Conservation (phyloP, 2,888 invertebrate genomes). For the Apeira syringaria region DNA sequence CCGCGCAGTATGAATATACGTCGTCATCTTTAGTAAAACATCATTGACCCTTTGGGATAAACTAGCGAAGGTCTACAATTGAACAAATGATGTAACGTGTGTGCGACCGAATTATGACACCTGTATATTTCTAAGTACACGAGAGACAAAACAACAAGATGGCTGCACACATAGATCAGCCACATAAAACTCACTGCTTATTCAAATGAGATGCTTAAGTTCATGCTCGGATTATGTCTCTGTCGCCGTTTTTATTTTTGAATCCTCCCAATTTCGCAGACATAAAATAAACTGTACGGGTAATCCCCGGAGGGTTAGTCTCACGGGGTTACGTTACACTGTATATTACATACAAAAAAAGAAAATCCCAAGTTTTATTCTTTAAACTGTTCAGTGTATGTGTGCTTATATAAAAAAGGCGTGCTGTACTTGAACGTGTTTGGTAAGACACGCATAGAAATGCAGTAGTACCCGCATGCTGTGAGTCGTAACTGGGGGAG, state of each 20-base stretch:
- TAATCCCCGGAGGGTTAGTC: slow-evolving; percentile 52
- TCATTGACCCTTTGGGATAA: too few relatives aligned
- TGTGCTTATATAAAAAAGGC: slow-evolving; percentile 37
- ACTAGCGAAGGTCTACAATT: too few relatives aligned
- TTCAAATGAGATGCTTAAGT: slow-evolving; percentile 36
- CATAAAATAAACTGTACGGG: slow-evolving; percentile 48
- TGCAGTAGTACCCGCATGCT: slow-evolving; percentile 20
- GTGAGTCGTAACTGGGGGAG: slow-evolving; percentile 20
- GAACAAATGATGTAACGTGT: too few relatives aligned
- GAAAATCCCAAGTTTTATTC: slow-evolving; percentile 42
- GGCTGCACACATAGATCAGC: slow-evolving; percentile 20
- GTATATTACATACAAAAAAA: slow-evolving; percentile 46
- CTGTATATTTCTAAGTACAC: slow-evolving; percentile 8
- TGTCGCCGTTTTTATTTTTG: slow-evolving; percentile 49
- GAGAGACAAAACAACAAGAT: slow-evolving; percentile 9
- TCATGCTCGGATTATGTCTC: slow-evolving; percentile 34
- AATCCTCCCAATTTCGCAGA: slow-evolving; percentile 52
- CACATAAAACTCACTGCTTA: slow-evolving; percentile 31
- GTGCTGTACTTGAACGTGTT: slow-evolving; percentile 30
- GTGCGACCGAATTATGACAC: neutral
- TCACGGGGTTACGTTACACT: slow-evolving; percentile 38
- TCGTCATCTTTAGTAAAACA: too few relatives aligned
- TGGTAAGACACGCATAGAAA: slow-evolving; percentile 30
- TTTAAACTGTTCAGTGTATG: slow-evolving; percentile 39
- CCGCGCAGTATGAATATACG: too few relatives aligned